Base-by-base conservation (phyloP, 2,797 vertebrate genomes). In the Arremon brunneinucha region DNA sequence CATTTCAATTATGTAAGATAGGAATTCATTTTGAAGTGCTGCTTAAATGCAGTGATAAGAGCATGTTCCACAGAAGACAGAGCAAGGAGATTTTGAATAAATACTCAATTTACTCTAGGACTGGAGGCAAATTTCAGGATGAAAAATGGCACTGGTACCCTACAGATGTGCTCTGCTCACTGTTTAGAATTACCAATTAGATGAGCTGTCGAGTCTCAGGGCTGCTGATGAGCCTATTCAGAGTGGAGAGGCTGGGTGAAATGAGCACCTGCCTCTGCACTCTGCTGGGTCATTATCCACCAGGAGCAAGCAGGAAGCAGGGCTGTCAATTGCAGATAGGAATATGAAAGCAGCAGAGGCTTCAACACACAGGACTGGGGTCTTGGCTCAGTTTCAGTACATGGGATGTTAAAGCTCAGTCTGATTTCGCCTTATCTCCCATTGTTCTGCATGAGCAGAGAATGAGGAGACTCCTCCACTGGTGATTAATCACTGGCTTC, bases 191-290 rank as follows among this genome's bases (percentile, higher is more conserved):
- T 71, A 97, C 63, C 83, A 94, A 35, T 95, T 95, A 74, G 91
- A 97, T 91, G 76, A 96, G 94, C 90, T 94, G 57, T 86, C 8
- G 13, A 93, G 93, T 96, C 81, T 37, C 53, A 63, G 81, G 78
- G 75, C 93, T 96, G 81, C 69, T 97, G 95, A 93, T 98, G 96
- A 96, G 81, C 89, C 94, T 87, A 97, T 97, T 97, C 90, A 90
- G 82, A 87, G 47, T 96, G 87, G 96, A 96, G 94, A 95, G 96
- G 53, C 78, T 90, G 47, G 79, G 24, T 55, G 47, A 90, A 90
- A 95, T 75, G 89, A 96, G 75, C 97, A 96, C 94, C 94, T 97
- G 96, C 72, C 83, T 95, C 64, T 87, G 68, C 93, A 70, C 94
- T 97, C 80, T 2, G 9, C 57, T 82, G 52, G 52, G 55, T 63